Base-by-base conservation (phyloP, 2,797 vertebrate species). In the Micromesistius poutassou region DNA sequence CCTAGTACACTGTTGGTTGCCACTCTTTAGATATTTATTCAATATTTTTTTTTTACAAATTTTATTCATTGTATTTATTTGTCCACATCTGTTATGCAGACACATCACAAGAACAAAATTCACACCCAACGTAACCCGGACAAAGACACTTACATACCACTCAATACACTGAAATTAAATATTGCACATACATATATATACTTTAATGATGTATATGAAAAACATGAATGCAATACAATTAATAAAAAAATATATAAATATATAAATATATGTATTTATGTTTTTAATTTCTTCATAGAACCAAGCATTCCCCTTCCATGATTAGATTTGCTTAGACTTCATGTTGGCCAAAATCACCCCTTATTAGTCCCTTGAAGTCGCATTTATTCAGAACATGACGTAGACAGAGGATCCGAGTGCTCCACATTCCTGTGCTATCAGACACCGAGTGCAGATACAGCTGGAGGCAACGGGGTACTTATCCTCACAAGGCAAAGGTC, bases 341-440 rank as follows among this genome's bases (percentile, higher is more conserved):
- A 66, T 30, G 71, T 74, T 1, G 30, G 70, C 76, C 79, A 77
- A 87, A 85, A 81, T 28, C 0, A 28, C 13, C 70, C 76, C 62
- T 74, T 14, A 16, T 74, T 73, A n/a, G 5, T 66, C 82, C 78
- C 78, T 79, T 82, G 80, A 80, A 81, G 62, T 68, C 81, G 30
- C 40, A 50, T 78, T 40, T 79, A 6, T 62, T 40, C 78, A 79
- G 77, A 79, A 82, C 77, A 85, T 0, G 8, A 81, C 76, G 71
- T 22, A 71, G 77, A 80, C 73, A 68, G 76, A 83, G 81, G 40
- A 14, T 12, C 70, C 78, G 80, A 85, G 86, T 85, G 82, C 87
- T 91, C 89, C 82, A 35, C 85, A 91, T 91, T 92, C 86, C 87
- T 88, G 73, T 74, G 72, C 83, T 89, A 89, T 93, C 84, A 77